phyloP scores from a whole-genome alignment of 2,797 vertebrate genomes.

The Emydoidea blandingii region DNA sequence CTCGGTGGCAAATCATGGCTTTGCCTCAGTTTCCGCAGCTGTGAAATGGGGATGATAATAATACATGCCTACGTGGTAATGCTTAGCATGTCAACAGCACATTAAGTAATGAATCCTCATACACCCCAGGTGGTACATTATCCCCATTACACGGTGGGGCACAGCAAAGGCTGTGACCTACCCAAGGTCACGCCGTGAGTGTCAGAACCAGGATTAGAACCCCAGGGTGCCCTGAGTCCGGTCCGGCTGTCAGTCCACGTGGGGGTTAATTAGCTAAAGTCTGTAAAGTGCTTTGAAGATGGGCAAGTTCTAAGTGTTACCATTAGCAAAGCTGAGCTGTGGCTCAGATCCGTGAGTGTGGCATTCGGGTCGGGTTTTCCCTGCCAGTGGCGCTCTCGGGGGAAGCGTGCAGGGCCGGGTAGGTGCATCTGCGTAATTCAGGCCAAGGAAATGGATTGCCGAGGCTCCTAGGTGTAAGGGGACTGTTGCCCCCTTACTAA shows the following conservation, averaged over 20 bases:
- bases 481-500: too few relatives aligned
- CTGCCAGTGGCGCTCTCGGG: not conserved
- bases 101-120: not conserved
- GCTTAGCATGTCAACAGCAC: not conserved
- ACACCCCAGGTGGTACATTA: not conserved
- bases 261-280: not conserved
- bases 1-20: not conserved
- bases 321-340: not conserved
- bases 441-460: not conserved
- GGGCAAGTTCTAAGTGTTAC: not conserved
- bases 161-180: not conserved
- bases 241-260: not conserved
- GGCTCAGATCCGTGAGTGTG: not conserved
- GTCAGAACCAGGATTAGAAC: not conserved
- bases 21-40: not conserved
- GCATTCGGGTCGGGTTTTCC: not conserved
- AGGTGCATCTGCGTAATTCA: not conserved
- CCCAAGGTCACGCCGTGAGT: not conserved
- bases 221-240: not conserved
- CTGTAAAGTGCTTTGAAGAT: not conserved
- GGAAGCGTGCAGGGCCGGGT: too few relatives aligned
- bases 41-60: not conserved
- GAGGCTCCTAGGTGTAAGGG: not conserved
- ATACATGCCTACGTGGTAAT: not conserved
- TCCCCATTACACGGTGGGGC: not conserved